A percentile compares a stretch with the other conserved stretches of the same genome.
These are phyloP conservation scores for Ecdyonurus torrentis DNA, from an alignment of 2,888 invertebrate species.

Conservation along the genomic window DNA sequence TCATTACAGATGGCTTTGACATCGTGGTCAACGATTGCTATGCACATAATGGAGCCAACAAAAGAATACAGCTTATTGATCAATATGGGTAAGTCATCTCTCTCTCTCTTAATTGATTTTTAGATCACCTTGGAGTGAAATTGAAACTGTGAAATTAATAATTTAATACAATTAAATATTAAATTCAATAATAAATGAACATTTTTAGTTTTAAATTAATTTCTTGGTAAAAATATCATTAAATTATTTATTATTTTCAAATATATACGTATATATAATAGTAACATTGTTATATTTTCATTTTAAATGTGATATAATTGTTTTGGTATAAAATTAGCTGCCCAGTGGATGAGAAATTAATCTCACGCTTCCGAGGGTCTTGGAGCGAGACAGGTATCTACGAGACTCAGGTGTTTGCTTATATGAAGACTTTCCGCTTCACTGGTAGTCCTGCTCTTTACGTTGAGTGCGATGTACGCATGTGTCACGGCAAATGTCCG, in stretches of 20 bases:
- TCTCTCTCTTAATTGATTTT: no score
- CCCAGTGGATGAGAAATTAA: conserved; percentile 82
- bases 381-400: conserved; percentile 81
- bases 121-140: no score
- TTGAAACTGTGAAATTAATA: no score
- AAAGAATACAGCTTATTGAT: conserved; percentile 80
- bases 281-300: neutral
- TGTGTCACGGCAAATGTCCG: conserved; percentile 90
- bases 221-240: neutral
- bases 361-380: conserved; percentile 82
- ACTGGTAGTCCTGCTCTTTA: conserved; percentile 87
- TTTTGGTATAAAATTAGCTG: conserved; percentile 52
- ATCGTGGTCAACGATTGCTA: conserved; percentile 89
- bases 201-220: neutral
- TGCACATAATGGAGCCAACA: conserved; percentile 86
- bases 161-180: no score
- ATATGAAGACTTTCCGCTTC: conserved; percentile 88
- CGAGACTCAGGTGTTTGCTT: conserved; percentile 87
- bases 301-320: neutral
- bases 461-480: conserved; percentile 85
- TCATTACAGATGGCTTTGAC: conserved; percentile 83
- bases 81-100: conserved; percentile 73
- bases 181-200: no score
- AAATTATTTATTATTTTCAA: neutral
- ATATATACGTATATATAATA: neutral